Percentiles rank a stretch among this genome's conserved stretches.
Evolutionary conservation across 2,113 vertebrate genomes (phyloP).

Genomic region (Myiagra hebetior): DNA sequence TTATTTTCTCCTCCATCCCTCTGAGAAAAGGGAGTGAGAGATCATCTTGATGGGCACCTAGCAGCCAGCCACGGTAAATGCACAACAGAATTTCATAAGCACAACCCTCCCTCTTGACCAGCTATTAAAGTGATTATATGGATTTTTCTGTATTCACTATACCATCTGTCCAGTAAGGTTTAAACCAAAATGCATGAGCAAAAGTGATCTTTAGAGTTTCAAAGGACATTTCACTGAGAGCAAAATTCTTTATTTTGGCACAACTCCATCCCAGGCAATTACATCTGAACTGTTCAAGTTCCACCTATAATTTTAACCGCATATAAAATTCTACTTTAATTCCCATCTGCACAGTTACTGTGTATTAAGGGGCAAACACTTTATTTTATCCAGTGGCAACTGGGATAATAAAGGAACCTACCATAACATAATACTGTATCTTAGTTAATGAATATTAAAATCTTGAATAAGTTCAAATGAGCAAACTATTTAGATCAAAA

Average conservation of each 20-base stretch:
- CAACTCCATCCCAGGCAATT: neutral
- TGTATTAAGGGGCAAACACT: neutral
- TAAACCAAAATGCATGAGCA: neutral
- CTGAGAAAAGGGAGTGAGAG: neutral
- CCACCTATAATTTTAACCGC: neutral
- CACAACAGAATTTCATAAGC: neutral
- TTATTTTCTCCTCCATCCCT: neutral
- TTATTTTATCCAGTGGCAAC: neutral
- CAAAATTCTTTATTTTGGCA: constrained; percentile 16
- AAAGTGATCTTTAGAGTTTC: neutral
- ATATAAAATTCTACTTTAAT: neutral
- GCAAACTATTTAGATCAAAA: neutral
- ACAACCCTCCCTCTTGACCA: neutral
- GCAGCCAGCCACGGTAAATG: neutral
- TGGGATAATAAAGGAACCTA: neutral
- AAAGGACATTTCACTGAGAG: neutral
- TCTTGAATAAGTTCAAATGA: neutral
- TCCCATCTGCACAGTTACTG: neutral
- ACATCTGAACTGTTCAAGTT: neutral
- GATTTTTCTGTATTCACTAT: neutral
- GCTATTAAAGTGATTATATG: neutral
- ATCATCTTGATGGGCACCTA: neutral
- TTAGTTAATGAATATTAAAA: neutral
- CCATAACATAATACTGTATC: neutral
- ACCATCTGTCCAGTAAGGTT: neutral